phyloP scores from a whole-genome alignment of 2,888 invertebrate species.

The Drosophila diplacantha region DNA sequence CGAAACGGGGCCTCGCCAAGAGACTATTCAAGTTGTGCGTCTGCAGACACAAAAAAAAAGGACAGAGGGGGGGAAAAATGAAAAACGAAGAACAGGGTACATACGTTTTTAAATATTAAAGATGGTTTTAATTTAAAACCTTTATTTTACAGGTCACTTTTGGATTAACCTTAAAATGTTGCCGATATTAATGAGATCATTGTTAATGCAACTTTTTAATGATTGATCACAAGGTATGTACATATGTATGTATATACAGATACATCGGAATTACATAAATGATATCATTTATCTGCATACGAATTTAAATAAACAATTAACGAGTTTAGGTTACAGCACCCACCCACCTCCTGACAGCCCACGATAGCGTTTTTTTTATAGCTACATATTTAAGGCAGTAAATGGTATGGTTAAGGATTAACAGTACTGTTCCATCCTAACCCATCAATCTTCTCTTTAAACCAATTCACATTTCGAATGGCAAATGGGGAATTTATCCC shows the following conservation, averaged over 20 bases:
- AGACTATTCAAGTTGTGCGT: slow-evolving; percentile 64
- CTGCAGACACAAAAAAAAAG: slow-evolving; percentile 1
- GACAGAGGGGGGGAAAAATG: background rate
- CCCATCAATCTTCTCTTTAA: slow-evolving; percentile 6
- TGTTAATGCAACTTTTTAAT: too few relatives aligned
- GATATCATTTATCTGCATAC: too few relatives aligned
- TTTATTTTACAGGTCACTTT: background rate
- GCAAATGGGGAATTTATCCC: background rate
- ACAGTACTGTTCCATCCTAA: background rate
- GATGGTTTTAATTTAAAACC: background rate
- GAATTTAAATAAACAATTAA: too few relatives aligned
- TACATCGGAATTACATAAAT: too few relatives aligned
- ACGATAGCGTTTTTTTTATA: too few relatives aligned
- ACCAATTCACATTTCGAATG: background rate
- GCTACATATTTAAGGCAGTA: too few relatives aligned
- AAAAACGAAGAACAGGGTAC: background rate
- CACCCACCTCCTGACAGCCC: too few relatives aligned
- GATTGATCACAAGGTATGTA: too few relatives aligned
- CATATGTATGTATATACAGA: too few relatives aligned
- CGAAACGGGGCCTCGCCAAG: slow-evolving; percentile 61
- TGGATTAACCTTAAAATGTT: background rate
- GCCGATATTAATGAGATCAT: background rate
- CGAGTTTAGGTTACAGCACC: too few relatives aligned
- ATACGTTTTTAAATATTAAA: background rate
- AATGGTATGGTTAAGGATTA: background rate